Evolutionary conservation across 2,888 invertebrate genomes (phyloP).

Genomic region (Rhabditophanes sp.): DNA sequence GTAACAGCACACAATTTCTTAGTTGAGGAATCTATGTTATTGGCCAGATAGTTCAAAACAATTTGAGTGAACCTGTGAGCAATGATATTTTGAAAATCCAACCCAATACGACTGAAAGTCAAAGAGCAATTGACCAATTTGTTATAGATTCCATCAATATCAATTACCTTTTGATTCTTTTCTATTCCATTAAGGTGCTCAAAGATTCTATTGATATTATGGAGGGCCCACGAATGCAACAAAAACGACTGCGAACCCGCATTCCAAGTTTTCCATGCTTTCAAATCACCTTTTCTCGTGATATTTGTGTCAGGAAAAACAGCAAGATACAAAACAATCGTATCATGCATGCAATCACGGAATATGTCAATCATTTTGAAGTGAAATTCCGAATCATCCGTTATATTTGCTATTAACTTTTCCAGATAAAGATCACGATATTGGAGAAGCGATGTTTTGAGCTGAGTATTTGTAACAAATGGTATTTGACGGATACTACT

Average conservation of each 20-base stretch:
- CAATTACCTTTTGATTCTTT: constrained; percentile 25
- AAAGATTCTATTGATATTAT: constrained; percentile 29
- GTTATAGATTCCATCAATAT: constrained; percentile 26
- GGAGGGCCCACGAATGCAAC: constrained; percentile 35
- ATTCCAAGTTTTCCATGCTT: constrained; percentile 38
- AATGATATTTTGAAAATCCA: constrained; percentile 35
- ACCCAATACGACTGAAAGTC: constrained; percentile 42
- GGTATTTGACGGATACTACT: constrained; percentile 42
- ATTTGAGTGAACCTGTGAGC: constrained; percentile 21
- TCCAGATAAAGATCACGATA: constrained; percentile 40
- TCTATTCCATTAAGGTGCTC: constrained; percentile 25
- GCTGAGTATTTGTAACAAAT: constrained; percentile 34
- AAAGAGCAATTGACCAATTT: constrained; percentile 36
- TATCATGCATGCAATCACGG: constrained; percentile 42
- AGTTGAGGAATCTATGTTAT: too few species aligned
- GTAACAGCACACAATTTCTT: too few species aligned
- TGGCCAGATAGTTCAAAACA: constrained; percentile 22
- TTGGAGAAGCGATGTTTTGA: constrained; percentile 36
- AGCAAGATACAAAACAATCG: constrained; percentile 39
- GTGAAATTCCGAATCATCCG: constrained; percentile 19
- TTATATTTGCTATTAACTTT: constrained; percentile 30
- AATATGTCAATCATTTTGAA: constrained; percentile 36
- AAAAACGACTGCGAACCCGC: constrained; percentile 29
- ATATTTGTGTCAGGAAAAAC: constrained; percentile 39
- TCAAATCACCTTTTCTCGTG: constrained; percentile 10